phyloP scores from a whole-genome alignment of 1,140 invertebrate genomes.

The Drosophila athabasca region DNA sequence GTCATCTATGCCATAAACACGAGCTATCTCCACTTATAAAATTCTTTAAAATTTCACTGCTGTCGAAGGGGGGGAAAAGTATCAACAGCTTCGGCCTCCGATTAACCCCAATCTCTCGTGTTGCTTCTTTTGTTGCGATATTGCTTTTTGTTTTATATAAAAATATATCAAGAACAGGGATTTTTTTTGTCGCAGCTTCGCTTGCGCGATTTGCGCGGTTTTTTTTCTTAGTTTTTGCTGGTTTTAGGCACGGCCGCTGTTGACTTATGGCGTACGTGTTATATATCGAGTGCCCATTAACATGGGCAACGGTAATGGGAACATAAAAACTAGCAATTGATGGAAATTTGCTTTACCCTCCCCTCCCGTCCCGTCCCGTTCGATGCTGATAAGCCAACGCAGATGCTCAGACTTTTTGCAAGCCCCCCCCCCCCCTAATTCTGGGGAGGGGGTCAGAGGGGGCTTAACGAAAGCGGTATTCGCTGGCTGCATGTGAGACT shows the following conservation, averaged over 20 bases:
- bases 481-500: conserved; percentile 22
- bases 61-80: too few relatives aligned
- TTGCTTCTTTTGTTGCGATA: conserved; percentile 20
- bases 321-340: conserved; percentile 46
- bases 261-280: conserved; percentile 58
- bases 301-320: conserved; percentile 44
- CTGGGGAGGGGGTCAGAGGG: conserved; percentile 1
- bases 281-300: conserved; percentile 45
- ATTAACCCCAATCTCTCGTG: too few relatives aligned
- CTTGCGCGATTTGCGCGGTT: conserved; percentile 7
- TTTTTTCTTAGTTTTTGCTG: conserved; percentile 23
- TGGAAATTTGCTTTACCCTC: conserved; percentile 34
- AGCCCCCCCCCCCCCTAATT: background rate
- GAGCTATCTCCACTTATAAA: too few relatives aligned
- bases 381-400: conserved; percentile 52
- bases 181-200: conserved; percentile 33
- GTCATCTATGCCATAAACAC: too few relatives aligned
- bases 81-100: too few relatives aligned
- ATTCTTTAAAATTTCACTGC: too few relatives aligned
- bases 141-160: conserved; percentile 41
- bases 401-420: conserved; percentile 26
- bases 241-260: conserved; percentile 41
- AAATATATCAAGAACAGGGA: conserved; percentile 58
- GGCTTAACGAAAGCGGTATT: conserved; percentile 9
- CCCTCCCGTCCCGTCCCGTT: background rate